Evolutionary conservation across 2,113 vertebrate species (phyloP).

Genomic region (Australoheros scitulus): DNA sequence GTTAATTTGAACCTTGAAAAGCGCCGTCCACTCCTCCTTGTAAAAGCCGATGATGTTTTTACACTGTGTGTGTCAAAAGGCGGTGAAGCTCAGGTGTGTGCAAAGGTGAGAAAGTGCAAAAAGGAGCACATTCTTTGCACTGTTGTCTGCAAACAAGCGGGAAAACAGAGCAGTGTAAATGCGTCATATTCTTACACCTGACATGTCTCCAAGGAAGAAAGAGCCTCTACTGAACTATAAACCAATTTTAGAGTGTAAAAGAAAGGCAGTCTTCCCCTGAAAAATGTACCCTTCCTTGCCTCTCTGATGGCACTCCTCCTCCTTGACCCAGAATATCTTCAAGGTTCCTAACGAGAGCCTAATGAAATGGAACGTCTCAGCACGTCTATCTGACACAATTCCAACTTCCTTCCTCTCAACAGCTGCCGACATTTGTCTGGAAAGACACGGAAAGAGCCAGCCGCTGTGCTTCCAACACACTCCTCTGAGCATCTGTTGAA

Average conservation of each 20-base stretch:
- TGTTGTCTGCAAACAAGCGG: not conserved
- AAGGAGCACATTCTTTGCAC: not conserved
- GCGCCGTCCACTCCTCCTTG: not conserved
- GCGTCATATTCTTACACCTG: not conserved
- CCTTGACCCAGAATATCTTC: constrained; percentile 49
- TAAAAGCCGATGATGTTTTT: constrained; percentile 21
- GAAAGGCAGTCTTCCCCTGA: constrained; percentile 2
- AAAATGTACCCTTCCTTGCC: not conserved
- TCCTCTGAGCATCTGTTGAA: constrained; percentile 67
- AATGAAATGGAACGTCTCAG: constrained; percentile 38
- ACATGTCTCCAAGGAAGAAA: not conserved
- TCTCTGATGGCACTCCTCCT: constrained; percentile 20
- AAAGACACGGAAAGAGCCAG: constrained; percentile 31
- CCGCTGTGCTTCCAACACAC: constrained; percentile 42
- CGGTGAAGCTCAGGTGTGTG: not conserved
- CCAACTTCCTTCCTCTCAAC: constrained; percentile 44
- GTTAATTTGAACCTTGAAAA: constrained; percentile 25
- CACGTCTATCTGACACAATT: constrained; percentile 37
- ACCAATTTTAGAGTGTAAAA: constrained; percentile 19
- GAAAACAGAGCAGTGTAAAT: not conserved
- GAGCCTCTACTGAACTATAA: constrained; percentile 14
- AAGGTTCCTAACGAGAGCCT: constrained; percentile 9
- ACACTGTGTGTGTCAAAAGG: not conserved
- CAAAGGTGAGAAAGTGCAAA: constrained; percentile 10
- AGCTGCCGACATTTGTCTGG: constrained; percentile 20